These are phyloP conservation scores for Molossus molossus DNA, from an alignment of 2,797 vertebrate species.

Conservation along the genomic window DNA sequence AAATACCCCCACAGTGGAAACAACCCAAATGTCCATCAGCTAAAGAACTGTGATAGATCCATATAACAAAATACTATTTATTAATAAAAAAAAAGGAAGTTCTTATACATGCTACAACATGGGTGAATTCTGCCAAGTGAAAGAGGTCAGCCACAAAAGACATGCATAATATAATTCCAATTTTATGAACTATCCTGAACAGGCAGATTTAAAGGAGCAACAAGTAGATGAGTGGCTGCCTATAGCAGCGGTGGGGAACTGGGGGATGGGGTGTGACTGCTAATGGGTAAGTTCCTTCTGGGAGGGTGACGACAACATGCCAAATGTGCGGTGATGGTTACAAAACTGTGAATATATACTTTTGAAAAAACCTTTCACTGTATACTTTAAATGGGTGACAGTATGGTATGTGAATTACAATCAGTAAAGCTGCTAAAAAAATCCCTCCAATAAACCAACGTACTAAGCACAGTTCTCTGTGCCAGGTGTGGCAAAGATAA, in stretches of 20 bases:
- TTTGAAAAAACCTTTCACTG: neutral
- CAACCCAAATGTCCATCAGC: neutral
- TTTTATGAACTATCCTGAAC: neutral
- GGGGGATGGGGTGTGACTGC: neutral
- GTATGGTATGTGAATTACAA: neutral
- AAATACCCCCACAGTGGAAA: neutral
- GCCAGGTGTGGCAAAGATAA: neutral
- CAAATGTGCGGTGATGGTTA: neutral
- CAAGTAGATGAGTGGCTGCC: neutral
- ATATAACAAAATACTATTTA: neutral
- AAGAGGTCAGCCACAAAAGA: neutral
- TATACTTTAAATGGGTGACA: neutral
- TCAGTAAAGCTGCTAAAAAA: neutral
- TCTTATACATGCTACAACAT: neutral
- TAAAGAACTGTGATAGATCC: neutral
- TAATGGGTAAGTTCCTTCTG: neutral
- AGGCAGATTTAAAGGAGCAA: neutral
- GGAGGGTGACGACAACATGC: neutral
- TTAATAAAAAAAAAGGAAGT: neutral
- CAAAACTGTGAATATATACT: neutral
- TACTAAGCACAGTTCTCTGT: neutral
- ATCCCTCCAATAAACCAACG: neutral
- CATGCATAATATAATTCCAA: neutral
- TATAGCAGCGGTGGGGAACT: neutral
- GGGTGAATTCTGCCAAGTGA: neutral